Base-by-base conservation (phyloP, 1,140 invertebrate species). In the Solenopsis invicta region DNA sequence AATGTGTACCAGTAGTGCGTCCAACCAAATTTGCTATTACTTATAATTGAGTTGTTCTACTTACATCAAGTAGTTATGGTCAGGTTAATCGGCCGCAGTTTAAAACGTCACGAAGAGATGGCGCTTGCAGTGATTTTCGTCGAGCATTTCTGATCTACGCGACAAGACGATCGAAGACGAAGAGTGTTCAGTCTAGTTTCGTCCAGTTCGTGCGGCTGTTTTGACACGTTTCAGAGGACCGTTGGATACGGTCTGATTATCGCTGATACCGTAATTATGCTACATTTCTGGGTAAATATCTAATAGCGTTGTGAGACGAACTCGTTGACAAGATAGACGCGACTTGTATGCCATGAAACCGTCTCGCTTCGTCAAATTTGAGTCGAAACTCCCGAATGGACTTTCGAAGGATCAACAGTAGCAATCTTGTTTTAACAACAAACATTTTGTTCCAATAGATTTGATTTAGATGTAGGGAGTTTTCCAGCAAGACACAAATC, bases 261-360 rank as follows among this genome's bases (percentile, higher is more conserved):
- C 2, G 29, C 16, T 41, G 10, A 74, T 8, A 2, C 29, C 18
- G 41, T 41, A n/a, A 56, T 21, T 13, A n/a, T 13, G 5, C 4
- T 10, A 1, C 2, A 29, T n/a, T 62, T 77, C 10, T 64, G 41
- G 61, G 45, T 77, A 50, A 76, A 62, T 48, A 77, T 64, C 1
- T 1, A 6, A 41, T 21, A 56, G 13, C 4, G 5, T 0, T 8
- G 18, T 29, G 16, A 56, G 18, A 37, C 18, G 4, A 3, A 18
- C n/a, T 37, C 34, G 16, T 8, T 41, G 52, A 9, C 13, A 13
- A 45, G 10, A 10, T 8, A 48, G 18, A 16, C 24, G 16, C 1
- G 16, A 18, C 4, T 64, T 5, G 50, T n/a, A 21, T 13, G 29
- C 5, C 2, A 10, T 2, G 9, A 34, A 16, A 48, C 2, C 2